Conservation (phyloP, 2,113 vertebrate species). For the Chaetura pelagica region DNA sequence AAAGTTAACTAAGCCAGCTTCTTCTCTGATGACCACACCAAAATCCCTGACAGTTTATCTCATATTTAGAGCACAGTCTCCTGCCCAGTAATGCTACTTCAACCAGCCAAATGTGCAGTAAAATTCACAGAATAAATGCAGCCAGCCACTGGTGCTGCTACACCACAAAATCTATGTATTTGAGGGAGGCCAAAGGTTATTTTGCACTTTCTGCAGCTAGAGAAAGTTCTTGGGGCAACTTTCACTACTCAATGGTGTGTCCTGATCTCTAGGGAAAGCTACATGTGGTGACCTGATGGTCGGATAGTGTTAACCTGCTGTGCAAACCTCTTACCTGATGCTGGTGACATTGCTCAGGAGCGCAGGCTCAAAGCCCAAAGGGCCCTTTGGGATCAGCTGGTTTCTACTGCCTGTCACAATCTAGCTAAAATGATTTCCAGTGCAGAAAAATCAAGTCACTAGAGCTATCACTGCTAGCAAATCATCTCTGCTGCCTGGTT, state of each 20-base stretch:
- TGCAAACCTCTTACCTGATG: not conserved
- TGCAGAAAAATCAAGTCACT: not conserved
- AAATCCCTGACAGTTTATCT: rapidly evolving
- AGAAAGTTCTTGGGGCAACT: not conserved
- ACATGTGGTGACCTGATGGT: rapidly evolving
- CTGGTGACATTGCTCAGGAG: not conserved
- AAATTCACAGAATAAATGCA: not conserved
- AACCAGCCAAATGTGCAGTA: rapidly evolving
- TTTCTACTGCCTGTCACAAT: not conserved
- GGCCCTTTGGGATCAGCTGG: not conserved
- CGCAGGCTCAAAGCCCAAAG: rapidly evolving
- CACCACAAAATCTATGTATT: not conserved
- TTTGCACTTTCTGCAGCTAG: not conserved
- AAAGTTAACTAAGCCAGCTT: not conserved
- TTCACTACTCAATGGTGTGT: not conserved
- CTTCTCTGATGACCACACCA: not conserved
- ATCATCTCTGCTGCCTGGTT: not conserved
- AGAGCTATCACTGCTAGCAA: not conserved
- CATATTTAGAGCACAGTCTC: not conserved
- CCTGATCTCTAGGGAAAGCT: not conserved
- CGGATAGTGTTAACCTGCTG: rapidly evolving
- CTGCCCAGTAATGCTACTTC: not conserved
- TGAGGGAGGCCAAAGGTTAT: not conserved
- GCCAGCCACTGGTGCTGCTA: not conserved
- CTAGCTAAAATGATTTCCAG: not conserved